These are phyloP conservation scores for Macrosteles quadrilineatus DNA, from an alignment of 1,140 invertebrate species.

Conservation along the genomic window DNA sequence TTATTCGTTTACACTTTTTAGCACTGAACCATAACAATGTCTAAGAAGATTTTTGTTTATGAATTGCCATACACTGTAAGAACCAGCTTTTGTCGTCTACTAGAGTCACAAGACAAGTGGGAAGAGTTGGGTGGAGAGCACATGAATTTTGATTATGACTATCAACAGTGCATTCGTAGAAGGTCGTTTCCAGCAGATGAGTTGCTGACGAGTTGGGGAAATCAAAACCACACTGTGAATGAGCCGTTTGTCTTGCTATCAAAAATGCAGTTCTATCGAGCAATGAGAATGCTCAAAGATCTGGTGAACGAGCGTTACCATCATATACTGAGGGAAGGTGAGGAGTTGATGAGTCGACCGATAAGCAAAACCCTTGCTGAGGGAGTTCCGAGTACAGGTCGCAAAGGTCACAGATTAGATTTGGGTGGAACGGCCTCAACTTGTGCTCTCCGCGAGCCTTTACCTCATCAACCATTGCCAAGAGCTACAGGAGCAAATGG, in stretches of 20 bases:
- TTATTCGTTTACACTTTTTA: no score
- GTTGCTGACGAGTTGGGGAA: constrained; percentile 74
- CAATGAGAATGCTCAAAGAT: constrained; percentile 64
- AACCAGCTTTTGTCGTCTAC: constrained; percentile 68
- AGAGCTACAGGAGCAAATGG: not conserved
- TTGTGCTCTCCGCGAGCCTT: not conserved
- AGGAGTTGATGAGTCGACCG: not conserved
- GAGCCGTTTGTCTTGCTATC: constrained; percentile 73
- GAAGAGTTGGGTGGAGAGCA: constrained; percentile 62
- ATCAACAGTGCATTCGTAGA: constrained; percentile 54
- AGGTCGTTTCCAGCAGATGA: constrained; percentile 70
- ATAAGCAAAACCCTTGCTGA: not conserved
- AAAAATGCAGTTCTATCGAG: constrained; percentile 70
- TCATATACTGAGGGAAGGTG: constrained; percentile 8
- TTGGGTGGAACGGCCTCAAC: not conserved
- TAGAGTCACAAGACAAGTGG: constrained; percentile 80
- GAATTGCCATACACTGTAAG: constrained; percentile 68
- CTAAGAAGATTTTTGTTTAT: no score
- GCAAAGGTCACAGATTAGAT: not conserved
- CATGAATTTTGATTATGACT: constrained; percentile 54
- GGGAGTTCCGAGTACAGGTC: not conserved
- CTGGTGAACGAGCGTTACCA: constrained; percentile 45
- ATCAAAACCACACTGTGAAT: constrained; percentile 74
- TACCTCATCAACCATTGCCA: not conserved
- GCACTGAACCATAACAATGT: no score